phyloP scores from a whole-genome alignment of 2,113 vertebrate genomes.

The Aleadryas rufinucha region DNA sequence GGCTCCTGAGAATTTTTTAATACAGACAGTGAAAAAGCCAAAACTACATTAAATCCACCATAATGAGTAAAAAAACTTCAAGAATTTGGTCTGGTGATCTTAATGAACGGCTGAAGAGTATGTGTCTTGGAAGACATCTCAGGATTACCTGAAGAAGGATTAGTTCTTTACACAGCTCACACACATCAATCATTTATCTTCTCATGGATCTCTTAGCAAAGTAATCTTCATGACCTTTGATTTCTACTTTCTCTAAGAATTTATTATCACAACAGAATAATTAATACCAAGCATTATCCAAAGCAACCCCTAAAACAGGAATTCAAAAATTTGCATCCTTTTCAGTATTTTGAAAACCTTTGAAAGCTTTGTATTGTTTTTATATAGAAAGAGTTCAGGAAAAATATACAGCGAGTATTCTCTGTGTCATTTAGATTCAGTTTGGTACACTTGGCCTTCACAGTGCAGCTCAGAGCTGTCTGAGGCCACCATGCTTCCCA shows the following conservation, averaged over 20 bases:
- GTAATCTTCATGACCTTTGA: not conserved
- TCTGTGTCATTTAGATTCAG: not conserved
- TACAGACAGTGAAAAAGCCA: not conserved
- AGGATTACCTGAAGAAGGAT: slow-evolving; percentile 44
- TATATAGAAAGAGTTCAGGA: not conserved
- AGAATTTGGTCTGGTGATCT: not conserved
- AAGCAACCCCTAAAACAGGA: not conserved
- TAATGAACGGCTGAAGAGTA: slow-evolving; percentile 26
- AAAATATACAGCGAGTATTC: not conserved
- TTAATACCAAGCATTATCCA: not conserved
- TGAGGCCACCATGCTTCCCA: not conserved
- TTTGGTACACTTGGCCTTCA: not conserved
- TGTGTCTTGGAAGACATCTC: slow-evolving; percentile 1
- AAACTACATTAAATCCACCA: not conserved
- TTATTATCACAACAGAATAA: not conserved
- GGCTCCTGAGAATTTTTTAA: not conserved
- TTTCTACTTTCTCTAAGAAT: not conserved
- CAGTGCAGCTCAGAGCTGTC: not conserved
- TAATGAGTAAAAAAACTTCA: slow-evolving; percentile 2
- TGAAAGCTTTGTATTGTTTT: not conserved
- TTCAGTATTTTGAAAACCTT: not conserved
- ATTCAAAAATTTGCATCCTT: not conserved
- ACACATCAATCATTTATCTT: not conserved
- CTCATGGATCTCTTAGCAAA: not conserved
- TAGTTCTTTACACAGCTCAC: not conserved